These are phyloP conservation scores for Acrobasis repandana DNA, from an alignment of 2,888 invertebrate species.

Conservation along the genomic window DNA sequence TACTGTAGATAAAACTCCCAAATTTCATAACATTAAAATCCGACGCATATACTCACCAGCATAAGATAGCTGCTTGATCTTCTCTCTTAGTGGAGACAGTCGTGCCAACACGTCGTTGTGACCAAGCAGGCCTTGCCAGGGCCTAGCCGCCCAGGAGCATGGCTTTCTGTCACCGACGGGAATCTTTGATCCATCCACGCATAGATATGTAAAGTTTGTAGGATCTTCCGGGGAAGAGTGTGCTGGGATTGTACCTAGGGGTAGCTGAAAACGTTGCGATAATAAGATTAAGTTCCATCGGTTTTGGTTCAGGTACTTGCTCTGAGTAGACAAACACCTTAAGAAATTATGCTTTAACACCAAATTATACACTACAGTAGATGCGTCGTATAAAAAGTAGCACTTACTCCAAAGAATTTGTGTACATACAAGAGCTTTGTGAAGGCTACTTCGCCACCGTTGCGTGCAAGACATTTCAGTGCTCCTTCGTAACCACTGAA, in stretches of 20 bases:
- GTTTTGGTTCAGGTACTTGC: no score
- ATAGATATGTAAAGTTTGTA: conserved; percentile 88
- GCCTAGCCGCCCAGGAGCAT: conserved; percentile 92
- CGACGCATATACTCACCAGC: conserved; percentile 69
- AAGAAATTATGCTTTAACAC: no score
- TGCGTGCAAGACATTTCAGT: conserved; percentile 89
- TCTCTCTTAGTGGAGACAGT: conserved; percentile 77
- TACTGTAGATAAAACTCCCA: no score
- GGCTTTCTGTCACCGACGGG: conserved; percentile 83
- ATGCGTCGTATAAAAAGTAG: background rate
- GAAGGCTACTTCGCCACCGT: conserved; percentile 93
- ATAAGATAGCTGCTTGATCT: conserved; percentile 80
- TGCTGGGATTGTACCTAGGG: conserved; percentile 83
- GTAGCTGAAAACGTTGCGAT: conserved; percentile 68
- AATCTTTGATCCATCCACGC: conserved; percentile 89
- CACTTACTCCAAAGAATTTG: conserved; percentile 89
- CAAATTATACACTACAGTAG: no score
- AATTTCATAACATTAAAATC: no score
- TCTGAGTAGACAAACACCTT: no score
- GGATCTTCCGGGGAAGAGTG: conserved; percentile 84
- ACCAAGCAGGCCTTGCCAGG: conserved; percentile 91
- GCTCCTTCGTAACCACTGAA: conserved; percentile 95
- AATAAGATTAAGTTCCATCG: no score
- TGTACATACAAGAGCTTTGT: conserved; percentile 91
- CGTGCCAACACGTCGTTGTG: conserved; percentile 84